Evolutionary conservation across 2,797 vertebrate genomes (phyloP).

Genomic region (Cynodonichthys magdalenae): DNA sequence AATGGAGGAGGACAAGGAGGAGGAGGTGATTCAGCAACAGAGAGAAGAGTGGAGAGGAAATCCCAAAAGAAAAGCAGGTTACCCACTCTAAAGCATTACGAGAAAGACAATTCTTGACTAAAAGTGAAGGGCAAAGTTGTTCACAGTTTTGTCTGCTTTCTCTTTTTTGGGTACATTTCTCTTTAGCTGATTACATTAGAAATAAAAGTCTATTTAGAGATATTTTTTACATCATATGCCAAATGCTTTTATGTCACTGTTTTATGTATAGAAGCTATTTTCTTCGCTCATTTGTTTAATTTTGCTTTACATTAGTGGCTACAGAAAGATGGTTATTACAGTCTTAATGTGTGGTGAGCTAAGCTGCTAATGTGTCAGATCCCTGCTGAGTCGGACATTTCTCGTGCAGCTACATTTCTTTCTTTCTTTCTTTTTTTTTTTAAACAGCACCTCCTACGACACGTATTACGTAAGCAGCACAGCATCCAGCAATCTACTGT

Average conservation of each 20-base stretch:
- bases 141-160: background rate
- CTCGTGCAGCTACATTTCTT: slow-evolving; percentile 21
- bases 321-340: slow-evolving; percentile 4
- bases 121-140: too few species aligned
- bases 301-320: background rate
- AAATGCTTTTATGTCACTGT: background rate
- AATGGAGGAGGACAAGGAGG: slow-evolving; percentile 40
- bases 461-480: slow-evolving; percentile 46
- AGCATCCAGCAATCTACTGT: slow-evolving; percentile 26
- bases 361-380: slow-evolving; percentile 26
- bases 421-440: slow-evolving; percentile 7
- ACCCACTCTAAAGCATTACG: slow-evolving; percentile 65
- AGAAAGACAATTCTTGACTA: slow-evolving; percentile 47
- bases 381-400: slow-evolving; percentile 58
- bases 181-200: background rate
- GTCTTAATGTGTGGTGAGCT: slow-evolving; percentile 26
- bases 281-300: background rate
- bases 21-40: slow-evolving; percentile 29
- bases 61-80: slow-evolving; percentile 59
- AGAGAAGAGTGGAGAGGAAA: slow-evolving; percentile 48
- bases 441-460: slow-evolving; percentile 55
- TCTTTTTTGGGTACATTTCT: slow-evolving; percentile 11
- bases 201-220: background rate
- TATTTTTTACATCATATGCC: background rate
- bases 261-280: background rate